These are phyloP conservation scores for Priocnemis perturbator DNA, from an alignment of 2,888 invertebrate species.

Conservation along the genomic window DNA sequence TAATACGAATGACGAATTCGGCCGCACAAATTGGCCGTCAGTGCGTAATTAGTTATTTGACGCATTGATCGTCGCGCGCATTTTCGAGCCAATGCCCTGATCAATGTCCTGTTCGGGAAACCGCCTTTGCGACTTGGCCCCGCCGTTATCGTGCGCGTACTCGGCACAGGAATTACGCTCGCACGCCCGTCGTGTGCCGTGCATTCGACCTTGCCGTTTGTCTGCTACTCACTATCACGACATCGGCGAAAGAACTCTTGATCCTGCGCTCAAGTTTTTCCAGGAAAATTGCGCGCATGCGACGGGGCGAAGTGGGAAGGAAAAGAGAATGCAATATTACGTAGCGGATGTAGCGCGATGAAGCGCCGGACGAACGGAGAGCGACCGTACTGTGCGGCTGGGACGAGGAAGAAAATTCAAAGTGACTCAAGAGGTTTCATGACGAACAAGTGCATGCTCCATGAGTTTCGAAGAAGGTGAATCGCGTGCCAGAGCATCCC, in stretches of 20 bases:
- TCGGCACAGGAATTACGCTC: neutral
- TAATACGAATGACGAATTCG: no score
- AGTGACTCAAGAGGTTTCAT: constrained; percentile 76
- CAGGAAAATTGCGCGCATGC: constrained; percentile 6
- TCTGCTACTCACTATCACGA: neutral
- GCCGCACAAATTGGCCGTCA: neutral
- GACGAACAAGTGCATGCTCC: constrained; percentile 79
- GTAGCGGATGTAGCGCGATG: neutral
- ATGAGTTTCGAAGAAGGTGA: constrained; percentile 73
- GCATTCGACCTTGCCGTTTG: neutral
- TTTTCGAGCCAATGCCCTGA: no score
- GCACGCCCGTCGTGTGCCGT: neutral
- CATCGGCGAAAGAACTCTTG: neutral
- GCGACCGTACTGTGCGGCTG: neutral
- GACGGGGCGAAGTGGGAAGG: neutral
- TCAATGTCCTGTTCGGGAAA: no score
- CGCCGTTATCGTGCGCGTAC: neutral
- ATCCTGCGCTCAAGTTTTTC: neutral
- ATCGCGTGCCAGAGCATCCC: constrained; percentile 54
- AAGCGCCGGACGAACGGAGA: neutral
- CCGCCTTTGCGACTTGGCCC: neutral
- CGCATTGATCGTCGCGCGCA: neutral
- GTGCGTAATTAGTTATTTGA: neutral
- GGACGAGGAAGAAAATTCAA: neutral
- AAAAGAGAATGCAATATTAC: neutral